Evolutionary conservation across 2,888 invertebrate species (phyloP), one percentile per base, ranked within the genome.

Genomic region (Synanthedon vespiformis): DNA sequence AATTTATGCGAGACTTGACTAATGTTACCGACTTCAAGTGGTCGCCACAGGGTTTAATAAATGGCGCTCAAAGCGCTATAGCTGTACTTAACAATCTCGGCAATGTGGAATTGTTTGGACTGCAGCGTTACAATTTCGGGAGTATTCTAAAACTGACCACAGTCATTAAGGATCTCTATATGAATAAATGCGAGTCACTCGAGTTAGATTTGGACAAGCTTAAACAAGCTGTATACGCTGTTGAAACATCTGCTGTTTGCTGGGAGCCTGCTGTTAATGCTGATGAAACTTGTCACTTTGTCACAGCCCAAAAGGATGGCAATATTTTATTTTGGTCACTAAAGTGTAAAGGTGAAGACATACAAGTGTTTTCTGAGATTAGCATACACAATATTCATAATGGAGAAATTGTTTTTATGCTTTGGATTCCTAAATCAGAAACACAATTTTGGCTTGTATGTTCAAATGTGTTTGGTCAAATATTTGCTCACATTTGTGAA

Each of bases 41-140:
- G 77, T 81, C 83, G 1, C 83, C 85, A 1, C 40, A 49, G 11
- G 65, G 69, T 54, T 63, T 77, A 1, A 51, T 64, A 16, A 57
- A 65, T 44, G 70, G 68, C 53, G 60, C 69, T 40, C 62, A 68
- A 40, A 62, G 67, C 54, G 56, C 73, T 1, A 55, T 86, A 18
- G 80, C 85, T 2, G 57, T 77, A 8, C 56, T 87, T 18, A 85
- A 79, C 51, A 84, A 77, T 59, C 65, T 79, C 27, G 86, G 87
- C 0, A 72, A 76, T 53, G 64, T 87, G 0, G 72, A 78, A 47
- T 54, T 87, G 11, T 74, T 66, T 57, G 62, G 52, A 8, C 62
- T 59, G 18, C 53, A 55, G 16, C 65, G 66, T 49, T 56, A 58
- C 11, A 56, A 60, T 41, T 84, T 79, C 76, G 57, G 48, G 2